phyloP scores from a whole-genome alignment of 2,797 vertebrate species.

The Carcharodon carcharias region DNA sequence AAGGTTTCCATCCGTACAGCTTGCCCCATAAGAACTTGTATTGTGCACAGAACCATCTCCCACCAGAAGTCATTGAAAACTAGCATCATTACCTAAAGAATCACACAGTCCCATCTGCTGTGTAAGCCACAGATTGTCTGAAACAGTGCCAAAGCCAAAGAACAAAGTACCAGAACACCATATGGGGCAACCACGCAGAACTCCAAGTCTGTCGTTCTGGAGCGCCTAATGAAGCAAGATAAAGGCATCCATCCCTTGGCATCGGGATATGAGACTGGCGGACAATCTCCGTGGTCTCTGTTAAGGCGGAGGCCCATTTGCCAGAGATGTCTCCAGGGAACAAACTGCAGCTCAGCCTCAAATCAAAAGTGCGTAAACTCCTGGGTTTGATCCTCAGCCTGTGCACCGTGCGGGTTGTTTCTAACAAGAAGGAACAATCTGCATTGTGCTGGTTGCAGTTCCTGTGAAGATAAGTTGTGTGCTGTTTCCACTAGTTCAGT shows the following conservation, averaged over 20 bases:
- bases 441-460: background rate
- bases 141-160: background rate
- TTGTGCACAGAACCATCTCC: background rate
- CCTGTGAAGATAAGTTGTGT: background rate
- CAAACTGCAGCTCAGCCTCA: background rate
- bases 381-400: background rate
- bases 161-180: background rate
- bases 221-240: background rate
- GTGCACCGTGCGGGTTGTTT: background rate
- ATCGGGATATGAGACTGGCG: background rate
- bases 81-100: background rate
- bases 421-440: background rate
- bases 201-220: background rate
- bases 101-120: background rate
- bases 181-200: background rate
- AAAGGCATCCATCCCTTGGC: background rate
- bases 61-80: background rate
- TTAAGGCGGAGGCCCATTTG: background rate
- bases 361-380: background rate
- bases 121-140: background rate
- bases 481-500: background rate
- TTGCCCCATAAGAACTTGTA: too few relatives aligned
- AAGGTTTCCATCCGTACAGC: too few relatives aligned
- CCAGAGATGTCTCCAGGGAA: background rate
- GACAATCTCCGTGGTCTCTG: background rate